Percentiles rank a stretch among this genome's conserved stretches.
These are phyloP conservation scores for Pseudonaja textilis DNA, from an alignment of 2,113 vertebrate genomes.

Conservation along the genomic window DNA sequence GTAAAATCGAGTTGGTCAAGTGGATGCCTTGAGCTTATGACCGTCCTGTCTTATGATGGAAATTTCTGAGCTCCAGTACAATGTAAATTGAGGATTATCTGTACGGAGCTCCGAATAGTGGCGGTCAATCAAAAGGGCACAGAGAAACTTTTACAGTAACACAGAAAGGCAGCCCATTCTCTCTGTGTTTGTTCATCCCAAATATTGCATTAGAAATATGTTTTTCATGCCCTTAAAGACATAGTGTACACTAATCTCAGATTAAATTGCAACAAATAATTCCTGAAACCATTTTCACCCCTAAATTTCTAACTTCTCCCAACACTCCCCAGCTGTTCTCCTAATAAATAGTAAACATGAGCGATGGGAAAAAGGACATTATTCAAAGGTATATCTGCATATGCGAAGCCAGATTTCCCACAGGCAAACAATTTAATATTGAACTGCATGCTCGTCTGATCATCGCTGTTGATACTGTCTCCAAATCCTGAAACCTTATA, in stretches of 20 bases:
- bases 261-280: neutral
- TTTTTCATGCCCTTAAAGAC: neutral
- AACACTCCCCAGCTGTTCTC: neutral
- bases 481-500: slow-evolving; percentile 3
- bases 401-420: neutral
- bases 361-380: neutral
- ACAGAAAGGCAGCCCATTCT: neutral
- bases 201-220: neutral
- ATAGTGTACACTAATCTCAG: neutral
- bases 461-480: neutral
- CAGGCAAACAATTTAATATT: slow-evolving; percentile 18
- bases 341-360: neutral
- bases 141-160: neutral
- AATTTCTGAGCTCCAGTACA: too few species aligned
- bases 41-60: too few species aligned
- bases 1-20: too few species aligned
- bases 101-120: neutral
- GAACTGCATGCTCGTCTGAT: neutral
- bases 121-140: neutral
- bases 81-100: neutral
- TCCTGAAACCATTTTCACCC: neutral
- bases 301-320: neutral
- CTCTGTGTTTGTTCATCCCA: neutral
- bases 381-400: neutral
- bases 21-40: too few species aligned